phyloP scores from a whole-genome alignment of 2,888 invertebrate genomes.

The Euzophera pinguis region DNA sequence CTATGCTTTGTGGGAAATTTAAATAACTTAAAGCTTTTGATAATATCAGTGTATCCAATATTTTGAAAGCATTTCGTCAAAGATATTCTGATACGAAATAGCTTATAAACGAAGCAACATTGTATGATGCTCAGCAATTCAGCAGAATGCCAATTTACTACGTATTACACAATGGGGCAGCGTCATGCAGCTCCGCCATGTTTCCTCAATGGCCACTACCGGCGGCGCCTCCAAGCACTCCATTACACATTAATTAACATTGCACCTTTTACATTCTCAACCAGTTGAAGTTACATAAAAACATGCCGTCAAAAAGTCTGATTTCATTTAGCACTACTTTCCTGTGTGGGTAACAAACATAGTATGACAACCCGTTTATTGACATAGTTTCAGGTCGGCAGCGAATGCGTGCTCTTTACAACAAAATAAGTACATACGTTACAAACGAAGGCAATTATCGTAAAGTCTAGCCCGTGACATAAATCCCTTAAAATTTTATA shows the following conservation, averaged over 20 bases:
- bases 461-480: constrained; percentile 28
- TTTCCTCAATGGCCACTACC: not conserved
- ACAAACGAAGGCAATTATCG: constrained; percentile 20
- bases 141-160: not conserved
- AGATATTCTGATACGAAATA: too few relatives aligned
- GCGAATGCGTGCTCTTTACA: constrained; percentile 24
- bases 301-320: constrained; percentile 55
- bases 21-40: too few relatives aligned
- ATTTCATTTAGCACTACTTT: constrained; percentile 37
- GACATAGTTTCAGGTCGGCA: constrained; percentile 36
- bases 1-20: too few relatives aligned
- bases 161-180: not conserved
- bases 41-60: too few relatives aligned
- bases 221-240: constrained; percentile 21
- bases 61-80: too few relatives aligned
- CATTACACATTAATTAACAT: constrained; percentile 61
- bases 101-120: too few relatives aligned
- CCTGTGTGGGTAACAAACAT: constrained; percentile 32
- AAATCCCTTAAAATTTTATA: too few relatives aligned
- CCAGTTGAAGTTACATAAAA: constrained; percentile 60
- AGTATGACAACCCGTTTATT: constrained; percentile 41
- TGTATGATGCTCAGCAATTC: not conserved
- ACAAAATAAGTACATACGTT: constrained; percentile 45
- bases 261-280: constrained; percentile 68
- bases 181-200: not conserved